Evolutionary conservation across 53 echinoderm and acorn worm species (phyloP).

Genomic region (Patiria pectinifera): DNA sequence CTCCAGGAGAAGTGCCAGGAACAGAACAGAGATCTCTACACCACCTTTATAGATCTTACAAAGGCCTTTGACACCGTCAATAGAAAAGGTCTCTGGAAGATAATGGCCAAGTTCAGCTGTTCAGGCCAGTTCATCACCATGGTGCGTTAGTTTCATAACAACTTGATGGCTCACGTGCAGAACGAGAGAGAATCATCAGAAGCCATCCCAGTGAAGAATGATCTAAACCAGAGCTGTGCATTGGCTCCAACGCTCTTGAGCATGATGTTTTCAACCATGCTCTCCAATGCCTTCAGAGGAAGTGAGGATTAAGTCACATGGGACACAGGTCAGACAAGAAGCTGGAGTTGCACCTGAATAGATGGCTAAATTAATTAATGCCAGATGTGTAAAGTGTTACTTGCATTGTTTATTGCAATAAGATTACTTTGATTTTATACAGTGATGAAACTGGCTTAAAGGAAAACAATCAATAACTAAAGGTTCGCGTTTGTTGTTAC

Average conservation of each 20-base stretch:
- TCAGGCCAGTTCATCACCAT: background rate
- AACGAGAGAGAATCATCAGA: background rate
- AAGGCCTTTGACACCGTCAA: slow-evolving; percentile 32
- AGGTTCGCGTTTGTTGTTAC: too few relatives aligned
- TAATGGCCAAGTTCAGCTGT: slow-evolving; percentile 6
- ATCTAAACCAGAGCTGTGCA: background rate
- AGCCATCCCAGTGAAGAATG: background rate
- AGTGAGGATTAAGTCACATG: background rate
- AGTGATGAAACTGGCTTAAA: too few relatives aligned
- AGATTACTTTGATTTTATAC: too few relatives aligned
- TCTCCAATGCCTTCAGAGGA: background rate
- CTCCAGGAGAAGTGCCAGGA: slow-evolving; percentile 21
- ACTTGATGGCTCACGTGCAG: background rate
- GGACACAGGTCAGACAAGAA: too few relatives aligned
- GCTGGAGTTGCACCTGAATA: too few relatives aligned
- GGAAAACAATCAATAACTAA: too few relatives aligned
- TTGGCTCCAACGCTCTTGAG: background rate
- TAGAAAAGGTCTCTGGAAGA: background rate
- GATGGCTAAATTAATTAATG: too few relatives aligned
- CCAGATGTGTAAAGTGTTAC: too few relatives aligned
- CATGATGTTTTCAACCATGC: background rate
- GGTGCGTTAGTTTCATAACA: background rate
- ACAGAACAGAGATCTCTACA: slow-evolving; percentile 1
- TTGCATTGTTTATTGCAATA: too few relatives aligned
- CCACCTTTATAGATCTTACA: slow-evolving; percentile 19